Evolutionary conservation across 2,888 invertebrate species (phyloP), one percentile per base, ranked within the genome.

Genomic region (Tubiluchus corallicola): DNA sequence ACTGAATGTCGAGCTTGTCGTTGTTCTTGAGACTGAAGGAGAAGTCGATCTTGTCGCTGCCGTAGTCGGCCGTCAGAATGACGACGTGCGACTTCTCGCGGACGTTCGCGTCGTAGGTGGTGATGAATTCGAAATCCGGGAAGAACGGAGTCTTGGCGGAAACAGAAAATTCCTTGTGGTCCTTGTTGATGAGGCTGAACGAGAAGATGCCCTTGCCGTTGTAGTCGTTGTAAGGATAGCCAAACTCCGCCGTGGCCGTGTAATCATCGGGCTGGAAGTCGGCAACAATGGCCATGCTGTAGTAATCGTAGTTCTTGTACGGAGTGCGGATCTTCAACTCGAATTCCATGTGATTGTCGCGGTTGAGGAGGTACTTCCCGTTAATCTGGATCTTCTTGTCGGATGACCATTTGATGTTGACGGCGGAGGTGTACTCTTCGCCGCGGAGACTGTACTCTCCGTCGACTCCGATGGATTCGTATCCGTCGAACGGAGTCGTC

Each of bases 171-270:
- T 29, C 9, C 29, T 29, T 29, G 29, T 29, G 29, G 9, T 29
- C 29, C 29, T 29, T 29, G 29, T 29, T 29, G 29, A 29, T 29
- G 29, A 29, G 29, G 9, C 9, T 29, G 29, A 29, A 29, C 9
- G 9, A 9, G 29, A 29, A 29, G n/a, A 29, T 29, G 29, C 29
- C 29, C n/a, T n/a, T 29, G 29, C 29, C 29, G n/a, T 29, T 29
- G 29, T 29, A 29, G 29, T n/a, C 29, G 29, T 29, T 29, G 29
- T 29, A 29, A 9, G 29, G 29, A n/a, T 29, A 29, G n/a, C n/a
- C 29, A 29, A 29, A 29, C 29, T 29, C 9, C 9, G n/a, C 9
- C 9, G 29, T 29, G 29, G 29, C 29, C 29, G 9, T n/a, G 29
- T 29, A 29, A n/a, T 29, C 29, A n/a, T 29, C 29, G 9, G 29